phyloP scores from a whole-genome alignment of 1,140 invertebrate genomes.

The Steinernema feltiae region DNA sequence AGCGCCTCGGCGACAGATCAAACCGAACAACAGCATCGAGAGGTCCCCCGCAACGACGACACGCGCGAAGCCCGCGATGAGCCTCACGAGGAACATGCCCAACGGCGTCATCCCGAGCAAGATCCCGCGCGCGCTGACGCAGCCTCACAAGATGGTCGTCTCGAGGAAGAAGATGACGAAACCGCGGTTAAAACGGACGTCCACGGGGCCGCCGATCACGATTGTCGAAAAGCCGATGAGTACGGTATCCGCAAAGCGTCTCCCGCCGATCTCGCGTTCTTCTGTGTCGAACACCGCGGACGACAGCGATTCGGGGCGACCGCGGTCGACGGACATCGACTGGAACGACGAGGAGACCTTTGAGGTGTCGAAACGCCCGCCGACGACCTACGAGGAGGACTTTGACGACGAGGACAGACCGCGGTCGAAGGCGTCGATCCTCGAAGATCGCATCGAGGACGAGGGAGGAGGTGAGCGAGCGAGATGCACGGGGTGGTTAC shows the following conservation, averaged over 20 bases:
- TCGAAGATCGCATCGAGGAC: neutral
- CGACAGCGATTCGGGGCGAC: slow-evolving; percentile 2
- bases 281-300: neutral
- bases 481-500: neutral
- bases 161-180: slow-evolving; percentile 12
- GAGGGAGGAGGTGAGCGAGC: neutral
- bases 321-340: slow-evolving; percentile 5
- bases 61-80: neutral
- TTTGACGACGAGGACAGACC: neutral
- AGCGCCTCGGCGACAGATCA: neutral
- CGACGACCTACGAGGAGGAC: slow-evolving; percentile 4
- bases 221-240: neutral
- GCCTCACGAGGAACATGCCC: neutral
- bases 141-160: neutral
- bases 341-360: neutral
- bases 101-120: neutral
- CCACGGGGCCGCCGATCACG: neutral
- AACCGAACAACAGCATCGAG: slow-evolving; percentile 2
- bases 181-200: neutral
- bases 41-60: neutral
- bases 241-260: neutral
- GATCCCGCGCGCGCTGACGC: neutral
- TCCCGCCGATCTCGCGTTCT: neutral
- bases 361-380: neutral
- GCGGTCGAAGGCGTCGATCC: neutral